These are phyloP conservation scores for Myiotriccus ornatus DNA, from an alignment of 2,797 vertebrate genomes.

Conservation along the genomic window DNA sequence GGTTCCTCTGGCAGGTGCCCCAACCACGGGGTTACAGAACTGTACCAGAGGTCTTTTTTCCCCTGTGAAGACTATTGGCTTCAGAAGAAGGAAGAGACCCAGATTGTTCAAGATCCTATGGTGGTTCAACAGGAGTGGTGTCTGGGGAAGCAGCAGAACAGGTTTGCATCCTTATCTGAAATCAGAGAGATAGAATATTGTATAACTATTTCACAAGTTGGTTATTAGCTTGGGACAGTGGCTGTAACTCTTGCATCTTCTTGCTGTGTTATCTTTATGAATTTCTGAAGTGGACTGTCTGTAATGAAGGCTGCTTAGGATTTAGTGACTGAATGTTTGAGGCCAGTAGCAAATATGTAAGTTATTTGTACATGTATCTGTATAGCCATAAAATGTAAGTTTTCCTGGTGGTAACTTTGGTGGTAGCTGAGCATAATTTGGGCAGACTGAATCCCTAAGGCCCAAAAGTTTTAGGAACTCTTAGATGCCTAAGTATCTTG, in stretches of 20 bases:
- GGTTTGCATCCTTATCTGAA: background rate
- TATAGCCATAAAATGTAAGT: background rate
- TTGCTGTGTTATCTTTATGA: background rate
- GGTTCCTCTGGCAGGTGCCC: background rate
- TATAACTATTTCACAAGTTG: background rate
- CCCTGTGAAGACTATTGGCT: background rate
- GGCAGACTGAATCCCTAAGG: background rate
- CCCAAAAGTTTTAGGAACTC: background rate
- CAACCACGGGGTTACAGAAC: background rate
- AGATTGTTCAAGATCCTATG: background rate
- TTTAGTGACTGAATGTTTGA: background rate
- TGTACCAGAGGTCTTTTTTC: background rate
- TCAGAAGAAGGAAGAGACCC: background rate
- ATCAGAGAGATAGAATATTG: background rate
- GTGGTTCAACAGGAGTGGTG: background rate
- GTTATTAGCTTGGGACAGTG: background rate
- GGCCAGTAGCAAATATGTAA: background rate
- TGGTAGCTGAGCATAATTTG: background rate
- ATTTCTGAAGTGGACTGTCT: background rate
- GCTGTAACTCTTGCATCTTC: background rate
- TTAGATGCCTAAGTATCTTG: background rate
- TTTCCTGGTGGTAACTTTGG: background rate
- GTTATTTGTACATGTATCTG: background rate
- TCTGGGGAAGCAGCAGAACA: background rate
- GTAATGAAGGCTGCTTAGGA: background rate